Evolutionary conservation across 2,888 invertebrate genomes (phyloP).

Genomic region (Eupithecia subumbrata): DNA sequence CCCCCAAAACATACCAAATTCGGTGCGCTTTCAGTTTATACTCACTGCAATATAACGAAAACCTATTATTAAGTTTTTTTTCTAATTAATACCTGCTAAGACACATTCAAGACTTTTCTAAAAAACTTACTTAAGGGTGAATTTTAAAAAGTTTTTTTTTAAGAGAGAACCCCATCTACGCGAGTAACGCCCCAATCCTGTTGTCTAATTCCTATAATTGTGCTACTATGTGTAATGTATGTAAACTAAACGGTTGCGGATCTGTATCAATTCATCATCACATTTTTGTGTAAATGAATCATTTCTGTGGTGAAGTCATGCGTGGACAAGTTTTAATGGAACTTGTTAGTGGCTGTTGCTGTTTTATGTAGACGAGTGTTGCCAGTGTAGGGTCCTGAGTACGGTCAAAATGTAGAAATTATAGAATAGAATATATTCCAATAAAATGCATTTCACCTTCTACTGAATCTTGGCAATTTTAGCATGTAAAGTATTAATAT

Average conservation of each 20-base stretch:
- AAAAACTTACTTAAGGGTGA: not conserved
- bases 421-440: conserved; percentile 19
- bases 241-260: conserved; percentile 38
- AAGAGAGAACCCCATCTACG: not conserved
- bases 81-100: not conserved
- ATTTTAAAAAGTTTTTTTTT: not conserved
- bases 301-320: conserved; percentile 35
- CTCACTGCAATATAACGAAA: not conserved
- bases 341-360: conserved; percentile 41
- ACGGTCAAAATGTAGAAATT: conserved; percentile 32
- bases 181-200: not conserved
- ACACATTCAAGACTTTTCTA: not conserved
- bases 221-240: conserved; percentile 12
- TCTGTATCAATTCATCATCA: conserved; percentile 56
- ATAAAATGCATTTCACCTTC: conserved; percentile 34
- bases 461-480: conserved; percentile 27
- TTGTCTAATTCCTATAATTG: not conserved
- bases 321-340: conserved; percentile 31
- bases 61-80: not conserved
- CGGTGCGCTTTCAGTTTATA: not conserved
- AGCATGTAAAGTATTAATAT: conserved; percentile 39
- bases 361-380: conserved; percentile 42
- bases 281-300: conserved; percentile 40
- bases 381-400: conserved; percentile 34
- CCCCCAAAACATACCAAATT: not conserved